Evolutionary conservation across 2,888 invertebrate genomes (phyloP), one percentile per base, ranked within the genome.

Genomic region (Cosmorhoe ocellata): DNA sequence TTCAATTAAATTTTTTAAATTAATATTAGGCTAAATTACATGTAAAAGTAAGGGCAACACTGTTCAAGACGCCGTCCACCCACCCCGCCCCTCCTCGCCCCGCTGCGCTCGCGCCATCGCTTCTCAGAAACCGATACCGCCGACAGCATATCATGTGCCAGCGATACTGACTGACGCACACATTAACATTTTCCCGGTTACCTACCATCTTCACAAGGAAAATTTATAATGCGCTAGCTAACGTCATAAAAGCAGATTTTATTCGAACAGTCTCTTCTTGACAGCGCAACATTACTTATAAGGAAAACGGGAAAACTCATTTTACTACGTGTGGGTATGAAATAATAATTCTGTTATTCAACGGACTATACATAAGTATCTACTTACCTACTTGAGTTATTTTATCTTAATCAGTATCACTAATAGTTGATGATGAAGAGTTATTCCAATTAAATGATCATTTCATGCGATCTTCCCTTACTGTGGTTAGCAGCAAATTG

Each of bases 51-150:
- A 7, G 1, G 33, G 42, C 14, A 42, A 27, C 42, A 33, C 33
- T 33, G 27, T 13, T 33, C 26, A 26, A 42, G 41, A 14, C 42
- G 27, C 42, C 26, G 42, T 51, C 59, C 56, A 54, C 64, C 58
- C 65, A 59, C 63, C 63, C 60, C 56, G 55, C 64, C 58, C 65
- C 60, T 63, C 63, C 60, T 58, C 66, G 56, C 63, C 64, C 64
- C 64, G 62, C 65, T 74, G 79, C 79, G 78, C 74, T 69, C 71
- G 77, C 79, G 76, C 75, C 72, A 67, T 68, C 67, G 67, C 64
- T 87, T 87, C 88, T 85, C 74, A 79, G 86, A 87, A 87, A 81
- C 76, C 73, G 78, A 84, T 78, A 79, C 76, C 74, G 22, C 65
- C 68, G 64, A 73, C 59, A 56, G 55, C 60, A 54, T 63, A 66